Evolutionary conservation across 1,140 invertebrate species (phyloP).

Genomic region (Drosophila simulans): DNA sequence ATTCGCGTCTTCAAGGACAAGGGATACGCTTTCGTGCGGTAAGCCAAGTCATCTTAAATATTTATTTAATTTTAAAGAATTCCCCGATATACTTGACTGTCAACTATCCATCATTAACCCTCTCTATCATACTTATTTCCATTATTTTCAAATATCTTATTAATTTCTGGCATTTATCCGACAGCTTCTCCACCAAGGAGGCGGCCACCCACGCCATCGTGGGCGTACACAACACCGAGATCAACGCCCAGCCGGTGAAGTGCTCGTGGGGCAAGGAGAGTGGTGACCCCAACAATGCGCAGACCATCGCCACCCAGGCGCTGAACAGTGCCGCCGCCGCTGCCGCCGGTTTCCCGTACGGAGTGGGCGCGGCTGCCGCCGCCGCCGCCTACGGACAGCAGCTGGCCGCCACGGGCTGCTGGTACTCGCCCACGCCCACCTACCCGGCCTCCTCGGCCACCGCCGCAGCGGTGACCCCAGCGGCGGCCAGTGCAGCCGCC

Average conservation of each 20-base stretch:
- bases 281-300: slow-evolving; percentile 94
- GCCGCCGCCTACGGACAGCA: slow-evolving; percentile 84
- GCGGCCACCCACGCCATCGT: slow-evolving; percentile 99
- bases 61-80: not conserved
- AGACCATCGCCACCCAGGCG: slow-evolving; percentile 88
- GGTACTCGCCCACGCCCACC: slow-evolving; percentile 89
- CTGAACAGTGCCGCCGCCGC: slow-evolving; percentile 77
- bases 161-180: not conserved
- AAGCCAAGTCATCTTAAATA: slow-evolving; percentile 48
- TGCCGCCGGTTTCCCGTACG: slow-evolving; percentile 80
- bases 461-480: slow-evolving; percentile 86
- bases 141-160: no score
- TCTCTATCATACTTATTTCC: no score
- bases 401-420: slow-evolving; percentile 86
- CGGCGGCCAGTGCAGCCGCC: slow-evolving; percentile 89
- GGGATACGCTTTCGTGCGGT: slow-evolving; percentile 99
- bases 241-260: slow-evolving; percentile 98
- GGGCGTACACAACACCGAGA: slow-evolving; percentile 97
- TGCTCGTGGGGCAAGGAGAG: slow-evolving; percentile 99
- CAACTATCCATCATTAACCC: no score
- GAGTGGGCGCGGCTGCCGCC: slow-evolving; percentile 77
- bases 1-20: slow-evolving; percentile 99
- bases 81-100: no score
- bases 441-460: slow-evolving; percentile 86
- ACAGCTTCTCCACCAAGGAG: slow-evolving; percentile 98